Evolutionary conservation across 2,113 vertebrate species (phyloP).

Genomic region (Lagopus muta): DNA sequence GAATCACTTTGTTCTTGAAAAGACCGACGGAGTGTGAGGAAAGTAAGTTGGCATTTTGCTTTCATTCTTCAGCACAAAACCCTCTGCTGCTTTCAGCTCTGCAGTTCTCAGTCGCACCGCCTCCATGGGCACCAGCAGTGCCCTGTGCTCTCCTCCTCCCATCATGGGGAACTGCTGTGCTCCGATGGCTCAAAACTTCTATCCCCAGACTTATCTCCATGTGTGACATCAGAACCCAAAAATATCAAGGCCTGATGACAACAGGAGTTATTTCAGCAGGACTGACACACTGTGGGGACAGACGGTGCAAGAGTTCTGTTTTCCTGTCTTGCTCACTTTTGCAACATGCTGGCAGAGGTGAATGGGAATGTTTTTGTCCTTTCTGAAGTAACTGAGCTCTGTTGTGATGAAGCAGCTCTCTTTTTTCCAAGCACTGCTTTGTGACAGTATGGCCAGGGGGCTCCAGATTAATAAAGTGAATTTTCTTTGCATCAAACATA

Average conservation of each 20-base stretch:
- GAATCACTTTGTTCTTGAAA: rapidly evolving
- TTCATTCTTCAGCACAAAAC: not conserved
- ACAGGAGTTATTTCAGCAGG: not conserved
- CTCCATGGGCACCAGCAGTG: too few species aligned
- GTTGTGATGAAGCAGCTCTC: not conserved
- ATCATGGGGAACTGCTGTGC: not conserved
- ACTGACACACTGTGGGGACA: not conserved
- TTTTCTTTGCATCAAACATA: not conserved
- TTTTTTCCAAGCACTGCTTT: not conserved
- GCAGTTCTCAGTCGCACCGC: not conserved
- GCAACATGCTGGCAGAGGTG: not conserved
- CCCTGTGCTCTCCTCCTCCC: too few species aligned
- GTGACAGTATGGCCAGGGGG: not conserved
- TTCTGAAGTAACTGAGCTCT: not conserved
- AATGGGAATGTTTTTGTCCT: not conserved
- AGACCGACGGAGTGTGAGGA: not conserved
- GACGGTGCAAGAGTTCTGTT: not conserved
- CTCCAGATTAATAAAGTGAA: not conserved
- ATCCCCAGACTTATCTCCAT: not conserved
- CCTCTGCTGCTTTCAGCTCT: not conserved
- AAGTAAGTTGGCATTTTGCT: not conserved
- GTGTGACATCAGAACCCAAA: not conserved
- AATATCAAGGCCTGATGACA: not conserved
- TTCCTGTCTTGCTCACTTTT: not conserved
- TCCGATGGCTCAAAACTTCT: rapidly evolving